Base-by-base conservation (phyloP, 2,113 vertebrate species). In the Ammospiza caudacuta region DNA sequence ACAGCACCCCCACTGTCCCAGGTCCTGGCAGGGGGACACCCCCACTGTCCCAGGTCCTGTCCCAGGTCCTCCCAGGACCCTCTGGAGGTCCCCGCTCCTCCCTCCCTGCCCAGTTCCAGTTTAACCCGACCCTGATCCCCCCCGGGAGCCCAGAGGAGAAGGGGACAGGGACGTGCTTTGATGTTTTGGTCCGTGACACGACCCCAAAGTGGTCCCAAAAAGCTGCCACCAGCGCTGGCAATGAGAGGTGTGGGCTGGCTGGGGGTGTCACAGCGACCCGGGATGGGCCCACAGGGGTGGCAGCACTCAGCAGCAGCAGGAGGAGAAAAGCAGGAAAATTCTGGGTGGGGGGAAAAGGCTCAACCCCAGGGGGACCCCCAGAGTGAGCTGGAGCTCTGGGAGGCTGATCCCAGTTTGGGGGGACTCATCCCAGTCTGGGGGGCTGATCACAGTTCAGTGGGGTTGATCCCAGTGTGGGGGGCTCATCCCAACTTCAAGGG, bases 61-160 rank as follows among this genome's bases (percentile, higher is more conserved):
- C 37, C 9, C 39, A 39, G 11, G 39, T 22, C 20, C 55, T 1
- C 39, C 39, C 39, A 41, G 41, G 41, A 41, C 41, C 41, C 41
- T 41, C 41, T 41, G 41, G 58, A 35, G 55, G 4, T 13, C 18
- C 85, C 27, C 1, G 4, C 39, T 27, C 47, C 88, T 22, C 68
- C 58, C 28, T 43, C 62, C 83, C 54, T 0, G 1, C 37, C 3
- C 35, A 10, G 5, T 96, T 97, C 97, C 97, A 97, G 95, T 97
- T 96, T 18, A 2, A 23, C 47, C 61, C 14, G 27, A 2, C 52
- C 94, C 96, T 5, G 6, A 4, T 22, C 85, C 17, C 18, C 64
- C 44, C 80, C 35, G 4, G 66, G 9, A 5, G 7, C 52, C 54
- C 81, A 2, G 9, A 35, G 18, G 58, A 41, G 57, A 33, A 47